These are phyloP conservation scores for Drosophila niveifrons DNA, from an alignment of 2,888 invertebrate genomes.

Conservation along the genomic window DNA sequence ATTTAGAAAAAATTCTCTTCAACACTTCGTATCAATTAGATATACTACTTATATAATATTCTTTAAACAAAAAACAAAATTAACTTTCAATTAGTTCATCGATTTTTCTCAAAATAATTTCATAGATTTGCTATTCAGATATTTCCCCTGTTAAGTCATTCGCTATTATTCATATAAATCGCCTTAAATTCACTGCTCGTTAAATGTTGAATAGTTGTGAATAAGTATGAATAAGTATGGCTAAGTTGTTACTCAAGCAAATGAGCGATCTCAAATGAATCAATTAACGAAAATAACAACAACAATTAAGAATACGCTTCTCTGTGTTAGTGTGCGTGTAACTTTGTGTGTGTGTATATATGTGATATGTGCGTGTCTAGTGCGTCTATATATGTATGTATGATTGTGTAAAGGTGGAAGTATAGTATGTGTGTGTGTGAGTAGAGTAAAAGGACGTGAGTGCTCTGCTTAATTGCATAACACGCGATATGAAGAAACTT, in stretches of 20 bases:
- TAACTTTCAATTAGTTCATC: neutral
- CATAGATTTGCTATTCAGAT: neutral
- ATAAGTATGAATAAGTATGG: slow-evolving; percentile 20
- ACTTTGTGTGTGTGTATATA: slow-evolving; percentile 14
- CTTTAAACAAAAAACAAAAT: too few relatives aligned
- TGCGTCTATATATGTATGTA: slow-evolving; percentile 21
- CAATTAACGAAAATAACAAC: slow-evolving; percentile 66
- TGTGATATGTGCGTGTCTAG: slow-evolving; percentile 10
- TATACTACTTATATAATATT: too few relatives aligned
- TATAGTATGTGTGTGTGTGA: slow-evolving; percentile 21
- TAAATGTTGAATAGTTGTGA: slow-evolving; percentile 6
- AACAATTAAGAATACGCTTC: slow-evolving; percentile 63
- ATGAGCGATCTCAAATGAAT: slow-evolving; percentile 62
- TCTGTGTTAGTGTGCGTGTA: slow-evolving; percentile 20
- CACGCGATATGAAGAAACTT: slow-evolving; percentile 53
- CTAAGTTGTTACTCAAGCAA: slow-evolving; percentile 51
- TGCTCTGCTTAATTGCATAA: slow-evolving; percentile 45
- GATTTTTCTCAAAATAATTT: neutral
- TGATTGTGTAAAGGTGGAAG: slow-evolving; percentile 13
- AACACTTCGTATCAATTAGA: too few relatives aligned
- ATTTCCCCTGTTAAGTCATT: neutral
- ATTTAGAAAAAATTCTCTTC: too few relatives aligned
- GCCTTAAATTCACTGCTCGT: neutral
- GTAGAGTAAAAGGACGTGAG: slow-evolving; percentile 42
- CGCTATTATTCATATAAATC: neutral